Evolutionary conservation across 2,113 vertebrate genomes (phyloP), one percentile per base, ranked within the genome.

Genomic region (Sitta europaea): DNA sequence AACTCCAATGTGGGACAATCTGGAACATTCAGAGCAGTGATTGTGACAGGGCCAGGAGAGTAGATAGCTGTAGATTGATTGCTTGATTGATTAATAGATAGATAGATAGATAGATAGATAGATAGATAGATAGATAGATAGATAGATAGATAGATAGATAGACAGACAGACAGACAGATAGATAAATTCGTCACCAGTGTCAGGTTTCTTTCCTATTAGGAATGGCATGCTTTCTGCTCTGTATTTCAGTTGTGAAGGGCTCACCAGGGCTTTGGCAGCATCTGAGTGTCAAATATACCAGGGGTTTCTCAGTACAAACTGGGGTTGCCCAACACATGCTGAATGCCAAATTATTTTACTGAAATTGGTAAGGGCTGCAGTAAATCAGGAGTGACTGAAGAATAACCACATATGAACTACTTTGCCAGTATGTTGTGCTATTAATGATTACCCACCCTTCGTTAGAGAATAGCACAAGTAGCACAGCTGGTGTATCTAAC

Each of bases 401-500:
- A 79, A 36, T 28, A 79, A 76, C 11, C 10, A 31, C 8, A 4
- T 15, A 72, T 12, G 19, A 54, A n/a, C 33, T 12, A 45, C 36
- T 79, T 85, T 72, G 45, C 35, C 24, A 40, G 31, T n/a, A 29
- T 22, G 3, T 70, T 63, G 42, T 4, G 1, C 78, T 73, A 14
- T 93, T 94, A 95, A 95, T 96, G 54, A 86, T 97, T 96, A 92
- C 23, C 24, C 29, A 28, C 12, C 21, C 35, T 61, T 78, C 0
- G 0, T 47, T 68, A 87, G 1, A 59, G n/a, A 79, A 4, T 57
- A 81, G 66, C 38, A 58, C 0, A 0, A 70, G 51, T 12, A 79
- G 53, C 65, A 57, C 24, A 79, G 54, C 35, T 85, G 42, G 22
- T 38, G 4, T 19, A 47, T 47, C 74, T 87, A 90, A 72, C 67